Conservation (phyloP, 2,888 invertebrate species). For the Octodonta nipae region DNA sequence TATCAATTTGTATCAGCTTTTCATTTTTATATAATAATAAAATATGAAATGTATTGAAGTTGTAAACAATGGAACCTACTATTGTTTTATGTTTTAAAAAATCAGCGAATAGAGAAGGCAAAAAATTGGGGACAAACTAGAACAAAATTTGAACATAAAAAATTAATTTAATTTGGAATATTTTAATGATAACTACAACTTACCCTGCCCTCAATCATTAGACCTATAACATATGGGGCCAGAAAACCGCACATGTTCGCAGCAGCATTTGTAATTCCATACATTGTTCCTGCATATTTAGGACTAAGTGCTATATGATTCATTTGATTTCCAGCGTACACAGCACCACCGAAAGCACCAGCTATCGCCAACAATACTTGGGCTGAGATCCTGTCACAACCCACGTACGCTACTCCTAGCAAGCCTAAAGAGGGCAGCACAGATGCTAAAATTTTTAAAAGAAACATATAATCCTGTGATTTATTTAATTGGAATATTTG, state of each 20-base stretch:
- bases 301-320: constrained; percentile 74
- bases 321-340: constrained; percentile 71
- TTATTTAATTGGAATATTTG: too few relatives aligned
- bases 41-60: constrained; percentile 1
- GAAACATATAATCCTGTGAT: too few relatives aligned
- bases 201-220: constrained; percentile 55
- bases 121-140: too few relatives aligned
- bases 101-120: too few relatives aligned
- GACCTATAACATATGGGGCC: constrained; percentile 65
- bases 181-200: too few relatives aligned
- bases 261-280: constrained; percentile 72
- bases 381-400: constrained; percentile 57
- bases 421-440: constrained; percentile 62
- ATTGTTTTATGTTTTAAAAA: too few relatives aligned
- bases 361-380: constrained; percentile 57
- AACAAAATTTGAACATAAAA: too few relatives aligned
- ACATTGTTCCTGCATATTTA: constrained; percentile 70
- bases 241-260: constrained; percentile 72
- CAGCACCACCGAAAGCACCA: constrained; percentile 63
- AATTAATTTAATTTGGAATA: too few relatives aligned
- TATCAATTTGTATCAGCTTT: too few relatives aligned
- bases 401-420: constrained; percentile 66
- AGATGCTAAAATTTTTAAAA: constrained; percentile 40
- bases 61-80: too few relatives aligned
- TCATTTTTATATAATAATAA: too few relatives aligned